Conservation (phyloP, 2,797 vertebrate species). For the Hypotaenidia philippensis region DNA sequence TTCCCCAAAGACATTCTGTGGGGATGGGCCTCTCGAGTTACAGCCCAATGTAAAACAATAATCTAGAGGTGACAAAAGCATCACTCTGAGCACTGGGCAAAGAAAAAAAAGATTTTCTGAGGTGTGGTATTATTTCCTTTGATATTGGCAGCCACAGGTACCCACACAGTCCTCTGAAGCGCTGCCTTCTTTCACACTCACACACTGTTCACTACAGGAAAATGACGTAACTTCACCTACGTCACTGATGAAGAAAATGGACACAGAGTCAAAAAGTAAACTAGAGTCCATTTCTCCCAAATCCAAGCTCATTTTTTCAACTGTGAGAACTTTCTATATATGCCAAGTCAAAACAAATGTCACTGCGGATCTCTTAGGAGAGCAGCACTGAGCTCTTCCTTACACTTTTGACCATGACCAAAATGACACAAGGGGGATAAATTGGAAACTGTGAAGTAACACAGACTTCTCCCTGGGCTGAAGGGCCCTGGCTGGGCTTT, state of each 20-base stretch:
- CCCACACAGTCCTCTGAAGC: not conserved
- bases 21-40: not conserved
- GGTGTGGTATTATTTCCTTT: not conserved
- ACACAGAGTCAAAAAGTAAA: not conserved
- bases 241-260: not conserved
- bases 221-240: not conserved
- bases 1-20: not conserved
- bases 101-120: not conserved
- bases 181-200: not conserved
- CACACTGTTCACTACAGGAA: not conserved
- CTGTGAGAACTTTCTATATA: not conserved
- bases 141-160: not conserved
- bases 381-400: not conserved
- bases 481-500: not conserved
- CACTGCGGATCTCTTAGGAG: not conserved
- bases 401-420: not conserved
- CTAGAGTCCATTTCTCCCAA: not conserved
- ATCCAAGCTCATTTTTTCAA: not conserved
- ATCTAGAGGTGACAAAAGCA: not conserved
- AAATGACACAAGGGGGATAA: not conserved
- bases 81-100: not conserved
- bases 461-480: not conserved
- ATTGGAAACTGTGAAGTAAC: not conserved
- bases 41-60: not conserved
- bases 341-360: not conserved